These are phyloP conservation scores for Dasypus novemcinctus DNA, from an alignment of 2,113 vertebrate species.

Conservation along the genomic window DNA sequence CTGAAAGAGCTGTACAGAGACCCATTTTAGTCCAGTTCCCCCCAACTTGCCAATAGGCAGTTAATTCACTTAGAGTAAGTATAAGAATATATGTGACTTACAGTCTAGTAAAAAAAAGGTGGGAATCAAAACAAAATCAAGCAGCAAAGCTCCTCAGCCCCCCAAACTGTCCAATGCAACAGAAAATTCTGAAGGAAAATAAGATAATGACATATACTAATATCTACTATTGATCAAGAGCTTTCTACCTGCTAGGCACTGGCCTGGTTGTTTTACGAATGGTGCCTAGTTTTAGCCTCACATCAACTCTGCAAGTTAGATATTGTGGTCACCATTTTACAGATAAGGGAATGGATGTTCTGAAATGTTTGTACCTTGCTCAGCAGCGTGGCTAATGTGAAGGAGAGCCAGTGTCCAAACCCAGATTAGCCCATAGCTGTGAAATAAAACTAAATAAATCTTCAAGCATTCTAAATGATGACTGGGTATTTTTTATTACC, in stretches of 20 bases:
- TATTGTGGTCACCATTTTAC: not conserved
- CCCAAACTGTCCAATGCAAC: not conserved
- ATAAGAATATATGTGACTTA: not conserved
- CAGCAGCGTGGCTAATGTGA: rapidly evolving
- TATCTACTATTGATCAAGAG: not conserved
- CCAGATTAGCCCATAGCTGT: not conserved
- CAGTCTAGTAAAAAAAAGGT: not conserved
- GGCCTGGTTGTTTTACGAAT: not conserved
- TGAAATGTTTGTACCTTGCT: not conserved
- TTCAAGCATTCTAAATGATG: not conserved
- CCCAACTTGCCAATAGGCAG: not conserved
- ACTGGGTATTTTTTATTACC: not conserved
- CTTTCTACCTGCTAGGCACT: not conserved
- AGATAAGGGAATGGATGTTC: not conserved
- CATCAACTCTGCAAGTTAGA: not conserved
- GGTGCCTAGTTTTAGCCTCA: not conserved
- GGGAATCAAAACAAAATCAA: not conserved
- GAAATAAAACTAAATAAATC: not conserved
- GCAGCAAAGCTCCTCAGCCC: not conserved
- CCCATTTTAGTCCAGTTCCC: not conserved
- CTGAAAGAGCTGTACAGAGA: not conserved
- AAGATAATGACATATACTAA: not conserved
- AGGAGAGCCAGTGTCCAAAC: not conserved
- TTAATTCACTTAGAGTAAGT: not conserved
- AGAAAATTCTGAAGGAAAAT: not conserved